Base-by-base conservation (phyloP, 2,113 vertebrate species). In the Hippocampus abdominalis region DNA sequence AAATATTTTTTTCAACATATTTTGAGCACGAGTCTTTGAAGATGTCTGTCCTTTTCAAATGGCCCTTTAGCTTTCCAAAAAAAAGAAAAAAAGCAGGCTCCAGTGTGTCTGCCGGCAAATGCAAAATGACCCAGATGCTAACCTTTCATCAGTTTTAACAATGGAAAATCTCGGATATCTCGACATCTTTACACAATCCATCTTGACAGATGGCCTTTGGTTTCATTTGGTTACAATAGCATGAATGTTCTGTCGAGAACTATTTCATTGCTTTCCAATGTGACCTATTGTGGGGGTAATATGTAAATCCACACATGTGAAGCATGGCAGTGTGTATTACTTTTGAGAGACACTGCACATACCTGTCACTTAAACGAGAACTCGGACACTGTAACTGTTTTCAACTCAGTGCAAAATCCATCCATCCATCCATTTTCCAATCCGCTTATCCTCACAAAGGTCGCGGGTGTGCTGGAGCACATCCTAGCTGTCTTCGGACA, bases 361-460 rank as follows among this genome's bases (percentile, higher is more conserved):
- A 49, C 12, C 16, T 1, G 16, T 49, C 48, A 15, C 18, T 51
- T 16, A 29, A 78, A 18, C 4, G 64, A 44, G 67, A 73, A 67
- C 69, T 73, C 49, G 53, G 57, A 62, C 61, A 46, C 71, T 65
- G 48, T 72, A 6, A 20, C 20, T 16, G 4, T 51, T 18, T 51
- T 51, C 48, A 51, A 21, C 20, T 18, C 48, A 12, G 48, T 51
- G 48, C 20, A 51, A 51, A 51, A 51, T 51, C 3, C 16, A 51
- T 18, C 29, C 27, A 27, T 27, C 27, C 29, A 32, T 32, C 29
- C 29, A 32, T 32, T 32, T 32, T 32, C 29, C 4, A 4, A 32
- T 4, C 29, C 3, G 4, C 4, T 32, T 32, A 32, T 32, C 29
- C 29, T 32, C 29, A 32, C 29, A 4, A 3, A 3, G 29, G 29